Conservation (phyloP, 2,888 invertebrate genomes). For the Sialis fuliginosa region DNA sequence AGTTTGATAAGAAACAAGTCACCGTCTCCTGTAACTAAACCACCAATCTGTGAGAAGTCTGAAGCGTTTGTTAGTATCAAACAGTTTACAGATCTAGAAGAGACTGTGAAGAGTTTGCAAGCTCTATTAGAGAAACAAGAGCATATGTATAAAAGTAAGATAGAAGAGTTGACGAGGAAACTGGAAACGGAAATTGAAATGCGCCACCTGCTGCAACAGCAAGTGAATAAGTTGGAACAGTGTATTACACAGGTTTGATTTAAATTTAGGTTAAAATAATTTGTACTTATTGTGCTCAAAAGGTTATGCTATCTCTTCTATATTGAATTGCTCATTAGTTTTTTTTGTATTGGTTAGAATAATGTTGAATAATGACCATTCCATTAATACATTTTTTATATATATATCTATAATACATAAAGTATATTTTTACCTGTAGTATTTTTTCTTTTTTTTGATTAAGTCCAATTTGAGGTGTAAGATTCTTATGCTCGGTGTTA, state of each 20-base stretch:
- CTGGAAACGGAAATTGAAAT: constrained; percentile 44
- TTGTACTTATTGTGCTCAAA: too few relatives aligned
- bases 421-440: too few relatives aligned
- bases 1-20: constrained; percentile 6
- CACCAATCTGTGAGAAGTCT: constrained; percentile 2
- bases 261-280: too few relatives aligned
- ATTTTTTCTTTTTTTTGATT: too few relatives aligned
- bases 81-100: constrained; percentile 21
- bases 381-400: too few relatives aligned
- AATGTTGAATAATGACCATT: too few relatives aligned
- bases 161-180: constrained; percentile 43
- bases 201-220: constrained; percentile 41
- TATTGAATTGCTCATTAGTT: too few relatives aligned
- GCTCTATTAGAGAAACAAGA: constrained; percentile 38
- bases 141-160: constrained; percentile 35
- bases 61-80: constrained; percentile 13
- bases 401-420: too few relatives aligned
- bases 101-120: constrained; percentile 36
- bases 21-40: constrained; percentile 8
- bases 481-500: too few relatives aligned
- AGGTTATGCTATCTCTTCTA: too few relatives aligned
- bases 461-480: too few relatives aligned
- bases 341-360: too few relatives aligned
- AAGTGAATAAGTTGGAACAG: constrained; percentile 50
- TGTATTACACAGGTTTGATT: constrained; percentile 52